Evolutionary conservation across 2,888 invertebrate species (phyloP).

Genomic region (Ligdia adustata): DNA sequence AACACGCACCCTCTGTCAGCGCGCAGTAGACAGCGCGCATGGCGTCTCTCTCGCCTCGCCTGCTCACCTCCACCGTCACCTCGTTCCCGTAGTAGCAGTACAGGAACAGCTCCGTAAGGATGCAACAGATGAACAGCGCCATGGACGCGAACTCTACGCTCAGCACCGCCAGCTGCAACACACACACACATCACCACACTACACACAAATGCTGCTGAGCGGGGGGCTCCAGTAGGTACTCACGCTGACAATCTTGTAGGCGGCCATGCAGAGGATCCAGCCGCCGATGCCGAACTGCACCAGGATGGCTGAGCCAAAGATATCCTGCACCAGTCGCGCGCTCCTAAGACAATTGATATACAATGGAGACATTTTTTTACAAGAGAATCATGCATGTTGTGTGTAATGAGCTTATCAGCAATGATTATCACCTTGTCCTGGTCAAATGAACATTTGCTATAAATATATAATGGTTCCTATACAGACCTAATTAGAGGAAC

Average conservation of each 20-base stretch:
- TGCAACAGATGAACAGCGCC: constrained; percentile 79
- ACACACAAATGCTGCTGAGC: too few relatives aligned
- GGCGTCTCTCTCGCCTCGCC: neutral
- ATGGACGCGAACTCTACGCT: constrained; percentile 79
- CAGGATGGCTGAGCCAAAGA: constrained; percentile 65
- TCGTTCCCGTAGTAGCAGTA: constrained; percentile 85
- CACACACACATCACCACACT: too few relatives aligned
- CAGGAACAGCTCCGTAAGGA: constrained; percentile 80
- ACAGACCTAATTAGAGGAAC: too few relatives aligned
- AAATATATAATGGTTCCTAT: too few relatives aligned
- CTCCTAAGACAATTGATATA: constrained; percentile 49
- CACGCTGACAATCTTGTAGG: constrained; percentile 69
- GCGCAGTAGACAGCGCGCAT: neutral
- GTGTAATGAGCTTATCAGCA: too few relatives aligned
- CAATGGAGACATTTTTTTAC: too few relatives aligned
- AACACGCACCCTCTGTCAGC: constrained; percentile 17
- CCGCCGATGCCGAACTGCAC: constrained; percentile 73
- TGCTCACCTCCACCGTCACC: constrained; percentile 74
- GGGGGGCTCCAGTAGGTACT: constrained; percentile 35
- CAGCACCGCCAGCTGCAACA: constrained; percentile 55
- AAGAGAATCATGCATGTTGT: too few relatives aligned
- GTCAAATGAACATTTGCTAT: too few relatives aligned
- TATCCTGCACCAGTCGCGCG: constrained; percentile 53
- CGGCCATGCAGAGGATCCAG: constrained; percentile 77
- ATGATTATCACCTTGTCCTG: too few relatives aligned